phyloP scores from a whole-genome alignment of 2,888 invertebrate species.

The Stenurella melanura region DNA sequence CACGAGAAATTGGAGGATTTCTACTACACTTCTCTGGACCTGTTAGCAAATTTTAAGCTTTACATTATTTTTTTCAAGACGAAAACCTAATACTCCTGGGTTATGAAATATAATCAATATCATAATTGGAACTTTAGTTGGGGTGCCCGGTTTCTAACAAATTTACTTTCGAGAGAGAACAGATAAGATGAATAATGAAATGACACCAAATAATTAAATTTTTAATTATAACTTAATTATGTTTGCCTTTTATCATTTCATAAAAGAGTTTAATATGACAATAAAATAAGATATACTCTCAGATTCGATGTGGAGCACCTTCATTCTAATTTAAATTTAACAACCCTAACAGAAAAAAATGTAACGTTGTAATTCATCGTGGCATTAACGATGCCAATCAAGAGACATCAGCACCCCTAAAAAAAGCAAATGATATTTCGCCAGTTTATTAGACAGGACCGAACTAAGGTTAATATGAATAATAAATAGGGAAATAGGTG shows the following conservation, averaged over 20 bases:
- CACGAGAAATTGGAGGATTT: too few relatives aligned
- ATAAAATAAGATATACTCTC: background rate
- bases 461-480: background rate
- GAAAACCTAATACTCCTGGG: too few relatives aligned
- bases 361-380: background rate
- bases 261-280: background rate
- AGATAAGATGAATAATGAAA: background rate
- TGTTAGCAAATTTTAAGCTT: too few relatives aligned
- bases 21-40: too few relatives aligned
- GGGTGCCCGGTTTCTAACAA: background rate
- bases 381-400: background rate
- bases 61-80: too few relatives aligned
- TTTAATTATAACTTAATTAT: background rate
- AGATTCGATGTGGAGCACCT: background rate
- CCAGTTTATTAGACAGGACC: background rate
- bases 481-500: too few relatives aligned
- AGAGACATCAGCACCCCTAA: background rate
- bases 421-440: background rate
- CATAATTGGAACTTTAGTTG: slow-evolving; percentile 2
- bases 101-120: background rate
- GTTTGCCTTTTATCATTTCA: background rate
- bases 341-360: background rate
- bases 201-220: background rate
- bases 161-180: background rate
- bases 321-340: background rate